phyloP scores from a whole-genome alignment of 2,113 vertebrate genomes.

The Plecotus auritus region DNA sequence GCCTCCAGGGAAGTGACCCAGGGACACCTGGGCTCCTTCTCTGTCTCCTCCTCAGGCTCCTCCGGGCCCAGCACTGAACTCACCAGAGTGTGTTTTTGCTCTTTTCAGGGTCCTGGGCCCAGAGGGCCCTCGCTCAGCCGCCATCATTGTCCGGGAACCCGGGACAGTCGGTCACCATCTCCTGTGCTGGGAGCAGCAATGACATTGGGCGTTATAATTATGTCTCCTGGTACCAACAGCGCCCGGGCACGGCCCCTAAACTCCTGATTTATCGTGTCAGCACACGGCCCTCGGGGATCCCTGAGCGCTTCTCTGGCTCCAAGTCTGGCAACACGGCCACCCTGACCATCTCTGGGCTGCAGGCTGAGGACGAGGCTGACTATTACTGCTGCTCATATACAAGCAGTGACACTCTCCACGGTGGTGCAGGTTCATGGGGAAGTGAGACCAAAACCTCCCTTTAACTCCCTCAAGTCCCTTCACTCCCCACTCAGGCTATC shows the following conservation, averaged over 20 bases:
- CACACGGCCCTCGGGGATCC: too few species aligned
- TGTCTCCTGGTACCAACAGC: too few species aligned
- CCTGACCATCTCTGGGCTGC: too few species aligned
- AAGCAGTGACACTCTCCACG: rapidly evolving
- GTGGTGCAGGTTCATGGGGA: neutral
- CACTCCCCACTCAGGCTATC: neutral
- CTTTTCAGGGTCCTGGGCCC: neutral
- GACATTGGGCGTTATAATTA: rapidly evolving
- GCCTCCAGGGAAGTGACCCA: neutral
- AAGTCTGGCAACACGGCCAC: too few species aligned
- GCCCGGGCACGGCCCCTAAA: too few species aligned
- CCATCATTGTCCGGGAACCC: rapidly evolving
- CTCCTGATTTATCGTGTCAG: too few species aligned
- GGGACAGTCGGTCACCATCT: neutral
- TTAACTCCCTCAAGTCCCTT: neutral
- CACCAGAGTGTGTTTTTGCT: neutral
- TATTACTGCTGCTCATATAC: too few species aligned
- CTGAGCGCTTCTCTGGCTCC: too few species aligned
- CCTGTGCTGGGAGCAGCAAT: neutral
- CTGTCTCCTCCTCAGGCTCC: neutral
- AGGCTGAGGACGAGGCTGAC: too few species aligned
- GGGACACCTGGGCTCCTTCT: neutral
- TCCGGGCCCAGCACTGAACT: neutral
- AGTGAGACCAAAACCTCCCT: neutral
- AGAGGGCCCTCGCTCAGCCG: neutral